phyloP scores from a whole-genome alignment of 2,113 vertebrate species.

The Odocoileus virginianus region DNA sequence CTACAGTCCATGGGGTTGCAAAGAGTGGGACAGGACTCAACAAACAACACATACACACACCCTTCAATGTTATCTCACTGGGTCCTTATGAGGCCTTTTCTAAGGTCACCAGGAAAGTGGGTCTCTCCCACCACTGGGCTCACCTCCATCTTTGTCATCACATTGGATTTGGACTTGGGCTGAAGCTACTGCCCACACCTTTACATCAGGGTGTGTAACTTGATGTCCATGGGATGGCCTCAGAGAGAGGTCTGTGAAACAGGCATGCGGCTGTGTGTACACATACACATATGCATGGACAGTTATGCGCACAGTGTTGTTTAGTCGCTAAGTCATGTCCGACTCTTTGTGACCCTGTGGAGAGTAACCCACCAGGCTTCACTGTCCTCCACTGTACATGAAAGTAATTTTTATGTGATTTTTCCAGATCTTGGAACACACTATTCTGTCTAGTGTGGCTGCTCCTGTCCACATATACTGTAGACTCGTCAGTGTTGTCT shows the following conservation, averaged over 20 bases:
- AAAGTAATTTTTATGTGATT: neutral
- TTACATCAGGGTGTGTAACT: neutral
- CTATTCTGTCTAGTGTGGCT: neutral
- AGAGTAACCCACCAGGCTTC: neutral
- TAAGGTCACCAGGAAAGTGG: neutral
- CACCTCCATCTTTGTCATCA: neutral
- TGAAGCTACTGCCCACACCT: neutral
- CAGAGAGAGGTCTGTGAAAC: neutral
- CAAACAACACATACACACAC: neutral
- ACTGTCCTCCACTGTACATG: neutral
- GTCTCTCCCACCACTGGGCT: neutral
- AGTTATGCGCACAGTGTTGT: neutral
- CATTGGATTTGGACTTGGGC: neutral
- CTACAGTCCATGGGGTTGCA: neutral
- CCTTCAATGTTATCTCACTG: neutral
- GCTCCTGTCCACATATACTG: neutral
- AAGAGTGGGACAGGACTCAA: neutral
- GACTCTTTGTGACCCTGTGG: accelerated
- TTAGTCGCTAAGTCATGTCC: neutral
- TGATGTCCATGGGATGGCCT: neutral
- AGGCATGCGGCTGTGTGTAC: neutral
- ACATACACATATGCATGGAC: neutral
- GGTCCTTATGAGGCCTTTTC: neutral
- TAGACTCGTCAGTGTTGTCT: neutral
- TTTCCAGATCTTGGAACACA: neutral